Evolutionary conservation across 2,797 vertebrate genomes (phyloP).

Genomic region (Thaleichthys pacificus): DNA sequence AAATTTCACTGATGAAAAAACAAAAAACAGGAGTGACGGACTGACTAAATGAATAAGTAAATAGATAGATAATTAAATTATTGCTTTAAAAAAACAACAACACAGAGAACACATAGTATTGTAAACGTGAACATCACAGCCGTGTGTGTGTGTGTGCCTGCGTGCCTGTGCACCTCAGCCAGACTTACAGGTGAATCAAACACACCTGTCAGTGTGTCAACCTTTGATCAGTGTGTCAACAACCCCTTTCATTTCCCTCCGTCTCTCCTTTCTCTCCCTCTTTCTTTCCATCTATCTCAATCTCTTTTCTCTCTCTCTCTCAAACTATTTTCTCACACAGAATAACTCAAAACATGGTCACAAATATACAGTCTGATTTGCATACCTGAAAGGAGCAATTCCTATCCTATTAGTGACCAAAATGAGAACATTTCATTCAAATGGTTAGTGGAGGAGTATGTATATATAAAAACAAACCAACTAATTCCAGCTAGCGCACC

Average conservation of each 20-base stretch:
- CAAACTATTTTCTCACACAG: constrained; percentile 13
- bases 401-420: constrained; percentile 22
- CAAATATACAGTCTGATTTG: constrained; percentile 25
- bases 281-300: constrained; percentile 12
- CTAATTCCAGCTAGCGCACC: background rate
- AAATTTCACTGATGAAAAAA: constrained; percentile 66
- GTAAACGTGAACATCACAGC: constrained; percentile 62
- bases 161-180: background rate
- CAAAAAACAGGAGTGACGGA: constrained; percentile 42
- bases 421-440: constrained; percentile 16
- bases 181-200: constrained; percentile 59
- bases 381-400: background rate
- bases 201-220: constrained; percentile 60
- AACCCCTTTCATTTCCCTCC: no score
- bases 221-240: background rate
- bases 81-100: constrained; percentile 44
- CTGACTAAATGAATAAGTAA: constrained; percentile 68
- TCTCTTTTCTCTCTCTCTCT: background rate
- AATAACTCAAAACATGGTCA: constrained; percentile 11
- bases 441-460: no score
- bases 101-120: constrained; percentile 62
- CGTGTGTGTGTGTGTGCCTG: constrained; percentile 22
- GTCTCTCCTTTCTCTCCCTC: background rate
- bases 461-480: no score
- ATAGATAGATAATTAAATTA: constrained; percentile 69